Evolutionary conservation across 2,888 invertebrate genomes (phyloP).

Genomic region (Diploptera punctata): DNA sequence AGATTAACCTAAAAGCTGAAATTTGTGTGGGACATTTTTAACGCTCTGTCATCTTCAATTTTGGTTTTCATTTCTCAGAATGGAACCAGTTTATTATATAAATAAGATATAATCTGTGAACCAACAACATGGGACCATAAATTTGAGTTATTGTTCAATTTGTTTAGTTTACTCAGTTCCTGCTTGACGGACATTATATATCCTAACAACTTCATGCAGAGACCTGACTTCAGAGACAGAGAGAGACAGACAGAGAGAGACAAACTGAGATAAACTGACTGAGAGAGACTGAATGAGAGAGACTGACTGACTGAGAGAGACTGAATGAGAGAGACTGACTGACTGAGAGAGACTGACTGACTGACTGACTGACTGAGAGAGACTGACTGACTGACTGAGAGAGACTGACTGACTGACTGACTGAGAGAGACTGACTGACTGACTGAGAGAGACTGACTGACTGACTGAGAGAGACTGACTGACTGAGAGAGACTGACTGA

Average conservation of each 20-base stretch:
- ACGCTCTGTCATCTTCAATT: too few species aligned
- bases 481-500: background rate
- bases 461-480: background rate
- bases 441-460: background rate
- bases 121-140: too few species aligned
- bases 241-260: background rate
- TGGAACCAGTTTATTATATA: too few species aligned
- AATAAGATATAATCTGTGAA: too few species aligned
- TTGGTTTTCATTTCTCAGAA: too few species aligned
- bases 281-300: background rate
- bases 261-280: background rate
- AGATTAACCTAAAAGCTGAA: too few species aligned
- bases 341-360: background rate
- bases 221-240: too few species aligned
- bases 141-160: too few species aligned
- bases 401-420: background rate
- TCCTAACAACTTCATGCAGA: too few species aligned
- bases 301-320: background rate
- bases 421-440: background rate
- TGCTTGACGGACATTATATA: too few species aligned
- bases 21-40: too few species aligned
- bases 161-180: too few species aligned
- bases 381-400: background rate
- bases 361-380: background rate
- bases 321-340: background rate